Conservation (phyloP, 2,113 vertebrate genomes). For the Platysternon megacephalum region DNA sequence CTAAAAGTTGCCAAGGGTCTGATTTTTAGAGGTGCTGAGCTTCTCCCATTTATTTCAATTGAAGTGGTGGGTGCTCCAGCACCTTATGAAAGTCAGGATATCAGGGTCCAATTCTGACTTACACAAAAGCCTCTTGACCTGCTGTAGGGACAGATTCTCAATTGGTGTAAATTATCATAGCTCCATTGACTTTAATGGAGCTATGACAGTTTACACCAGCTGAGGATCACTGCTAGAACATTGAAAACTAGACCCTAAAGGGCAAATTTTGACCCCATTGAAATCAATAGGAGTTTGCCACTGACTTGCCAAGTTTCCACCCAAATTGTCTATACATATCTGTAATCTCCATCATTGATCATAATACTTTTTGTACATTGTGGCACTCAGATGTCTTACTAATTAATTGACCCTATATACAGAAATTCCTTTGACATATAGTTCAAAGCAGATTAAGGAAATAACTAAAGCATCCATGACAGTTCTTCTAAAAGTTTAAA, state of each 20-base stretch:
- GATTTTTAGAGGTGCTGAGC: background rate
- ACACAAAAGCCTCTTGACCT: background rate
- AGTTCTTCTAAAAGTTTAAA: background rate
- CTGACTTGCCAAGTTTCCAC: background rate
- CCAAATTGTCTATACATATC: background rate
- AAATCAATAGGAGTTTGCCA: background rate
- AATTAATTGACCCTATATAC: constrained; percentile 1
- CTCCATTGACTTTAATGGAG: background rate
- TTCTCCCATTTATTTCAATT: background rate
- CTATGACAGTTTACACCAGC: background rate
- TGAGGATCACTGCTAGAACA: background rate
- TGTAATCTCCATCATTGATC: background rate
- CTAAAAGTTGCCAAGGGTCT: background rate
- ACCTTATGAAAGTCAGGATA: background rate
- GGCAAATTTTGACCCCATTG: background rate
- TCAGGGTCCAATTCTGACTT: background rate
- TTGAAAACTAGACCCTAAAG: background rate
- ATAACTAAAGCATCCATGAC: constrained; percentile 34
- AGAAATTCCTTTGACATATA: constrained; percentile 12
- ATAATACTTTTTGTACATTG: background rate
- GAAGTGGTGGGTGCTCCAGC: background rate
- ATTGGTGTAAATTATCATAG: background rate
- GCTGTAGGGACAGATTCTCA: background rate
- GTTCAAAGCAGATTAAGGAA: constrained; percentile 32
- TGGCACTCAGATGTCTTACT: background rate